Conservation (phyloP, 2,113 vertebrate species). For the Seriola quinqueradiata region DNA sequence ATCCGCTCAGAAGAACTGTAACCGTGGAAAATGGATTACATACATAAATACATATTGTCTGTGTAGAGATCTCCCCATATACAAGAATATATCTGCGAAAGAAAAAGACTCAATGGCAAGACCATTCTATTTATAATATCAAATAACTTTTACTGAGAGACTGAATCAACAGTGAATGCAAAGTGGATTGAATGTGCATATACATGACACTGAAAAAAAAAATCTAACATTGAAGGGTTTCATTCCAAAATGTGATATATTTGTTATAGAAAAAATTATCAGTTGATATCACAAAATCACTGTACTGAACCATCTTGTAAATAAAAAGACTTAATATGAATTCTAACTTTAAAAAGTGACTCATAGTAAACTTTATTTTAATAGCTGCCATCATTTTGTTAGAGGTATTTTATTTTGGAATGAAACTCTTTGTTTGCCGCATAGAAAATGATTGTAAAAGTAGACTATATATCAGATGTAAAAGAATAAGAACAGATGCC, state of each 20-base stretch:
- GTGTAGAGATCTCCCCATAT: constrained; percentile 82
- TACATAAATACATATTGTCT: constrained; percentile 54
- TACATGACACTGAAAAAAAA: constrained; percentile 50
- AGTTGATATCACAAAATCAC: constrained; percentile 35
- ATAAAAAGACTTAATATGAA: constrained; percentile 50
- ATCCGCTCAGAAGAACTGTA: constrained; percentile 96
- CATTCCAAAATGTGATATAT: constrained; percentile 74
- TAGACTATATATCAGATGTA: constrained; percentile 69
- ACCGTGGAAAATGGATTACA: constrained; percentile 59
- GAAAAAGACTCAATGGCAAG: constrained; percentile 55
- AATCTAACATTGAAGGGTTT: constrained; percentile 67
- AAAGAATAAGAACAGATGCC: constrained; percentile 76
- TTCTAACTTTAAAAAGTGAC: constrained; percentile 33
- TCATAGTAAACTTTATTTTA: constrained; percentile 68
- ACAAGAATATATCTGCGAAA: constrained; percentile 67
- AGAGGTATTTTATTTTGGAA: constrained; percentile 70
- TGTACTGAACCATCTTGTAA: constrained; percentile 59
- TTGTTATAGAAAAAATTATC: constrained; percentile 47
- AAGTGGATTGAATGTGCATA: constrained; percentile 73
- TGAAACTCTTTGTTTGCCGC: constrained; percentile 75
- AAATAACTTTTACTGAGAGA: constrained; percentile 56
- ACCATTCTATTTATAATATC: constrained; percentile 61
- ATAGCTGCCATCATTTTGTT: constrained; percentile 66
- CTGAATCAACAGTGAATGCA: constrained; percentile 65
- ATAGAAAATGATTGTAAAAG: constrained; percentile 79